phyloP scores from a whole-genome alignment of 2,113 vertebrate species.

The Trogon melanurus region DNA sequence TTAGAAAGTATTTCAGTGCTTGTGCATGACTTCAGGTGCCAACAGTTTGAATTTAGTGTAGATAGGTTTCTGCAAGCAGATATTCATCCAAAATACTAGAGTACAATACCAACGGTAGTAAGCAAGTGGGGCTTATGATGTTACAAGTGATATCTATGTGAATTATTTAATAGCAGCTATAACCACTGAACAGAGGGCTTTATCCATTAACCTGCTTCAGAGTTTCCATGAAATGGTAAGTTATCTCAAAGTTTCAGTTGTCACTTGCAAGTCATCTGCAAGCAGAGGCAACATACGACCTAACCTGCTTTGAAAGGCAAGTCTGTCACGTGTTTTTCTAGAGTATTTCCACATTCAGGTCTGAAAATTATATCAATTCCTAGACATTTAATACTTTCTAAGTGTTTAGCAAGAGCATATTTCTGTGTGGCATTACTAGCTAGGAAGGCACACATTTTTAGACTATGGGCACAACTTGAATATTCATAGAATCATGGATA shows the following conservation, averaged over 20 bases:
- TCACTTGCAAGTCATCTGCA: neutral
- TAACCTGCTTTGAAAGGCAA: neutral
- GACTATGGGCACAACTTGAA: neutral
- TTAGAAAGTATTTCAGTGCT: neutral
- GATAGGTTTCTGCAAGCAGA: neutral
- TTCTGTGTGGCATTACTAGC: neutral
- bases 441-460: neutral
- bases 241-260: neutral
- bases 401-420: neutral
- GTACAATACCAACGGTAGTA: neutral
- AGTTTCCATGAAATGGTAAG: neutral
- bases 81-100: neutral
- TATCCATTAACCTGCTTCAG: neutral
- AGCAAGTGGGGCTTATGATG: neutral
- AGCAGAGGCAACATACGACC: neutral
- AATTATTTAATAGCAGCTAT: neutral
- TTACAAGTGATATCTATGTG: neutral
- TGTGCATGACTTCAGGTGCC: neutral
- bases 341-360: neutral
- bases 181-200: neutral
- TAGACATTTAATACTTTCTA: neutral
- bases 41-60: neutral
- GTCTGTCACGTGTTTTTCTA: neutral
- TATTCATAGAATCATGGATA: neutral
- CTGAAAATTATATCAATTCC: neutral